Conservation (phyloP, 2,888 invertebrate species). For the Callyntrura sp. region DNA sequence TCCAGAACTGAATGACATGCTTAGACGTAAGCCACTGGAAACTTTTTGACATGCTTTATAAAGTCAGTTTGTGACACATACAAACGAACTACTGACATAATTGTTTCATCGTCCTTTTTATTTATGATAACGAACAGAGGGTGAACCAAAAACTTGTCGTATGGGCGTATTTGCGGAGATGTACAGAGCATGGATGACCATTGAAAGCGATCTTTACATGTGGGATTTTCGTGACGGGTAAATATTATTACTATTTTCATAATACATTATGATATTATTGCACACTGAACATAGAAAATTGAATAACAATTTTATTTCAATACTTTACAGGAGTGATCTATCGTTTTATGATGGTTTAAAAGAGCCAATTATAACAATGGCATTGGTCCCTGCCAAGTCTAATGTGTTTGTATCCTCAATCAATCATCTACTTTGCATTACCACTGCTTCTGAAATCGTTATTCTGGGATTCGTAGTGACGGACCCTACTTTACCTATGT, state of each 20-base stretch:
- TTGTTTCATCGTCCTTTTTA: constrained; percentile 33
- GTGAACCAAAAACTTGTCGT: constrained; percentile 74
- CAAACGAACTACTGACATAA: too few relatives aligned
- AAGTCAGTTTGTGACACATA: too few relatives aligned
- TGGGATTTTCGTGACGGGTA: constrained; percentile 98
- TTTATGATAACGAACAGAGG: constrained; percentile 55
- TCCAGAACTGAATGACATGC: constrained; percentile 97
- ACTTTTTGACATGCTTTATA: too few relatives aligned
- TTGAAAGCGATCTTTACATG: constrained; percentile 98
- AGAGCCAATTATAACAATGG: constrained; percentile 97
- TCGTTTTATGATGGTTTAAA: constrained; percentile 98
- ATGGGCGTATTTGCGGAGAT: constrained; percentile 99
- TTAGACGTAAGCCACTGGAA: constrained; percentile 94
- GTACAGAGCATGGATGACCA: constrained; percentile 97
- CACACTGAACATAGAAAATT: background rate
- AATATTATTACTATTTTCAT: too few relatives aligned
- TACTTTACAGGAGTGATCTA: constrained; percentile 92
- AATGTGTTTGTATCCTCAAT: constrained; percentile 96
- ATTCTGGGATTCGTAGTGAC: constrained; percentile 90
- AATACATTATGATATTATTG: background rate
- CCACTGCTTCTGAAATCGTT: constrained; percentile 98
- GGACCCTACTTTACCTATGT: constrained; percentile 66
- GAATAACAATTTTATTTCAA: background rate
- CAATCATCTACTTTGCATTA: constrained; percentile 95
- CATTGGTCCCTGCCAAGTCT: constrained; percentile 93